A percentile compares a stretch with the other conserved stretches of the same genome.
These are phyloP conservation scores for Peromyscus aztecus DNA, from an alignment of 2,797 vertebrate genomes.

Conservation along the genomic window DNA sequence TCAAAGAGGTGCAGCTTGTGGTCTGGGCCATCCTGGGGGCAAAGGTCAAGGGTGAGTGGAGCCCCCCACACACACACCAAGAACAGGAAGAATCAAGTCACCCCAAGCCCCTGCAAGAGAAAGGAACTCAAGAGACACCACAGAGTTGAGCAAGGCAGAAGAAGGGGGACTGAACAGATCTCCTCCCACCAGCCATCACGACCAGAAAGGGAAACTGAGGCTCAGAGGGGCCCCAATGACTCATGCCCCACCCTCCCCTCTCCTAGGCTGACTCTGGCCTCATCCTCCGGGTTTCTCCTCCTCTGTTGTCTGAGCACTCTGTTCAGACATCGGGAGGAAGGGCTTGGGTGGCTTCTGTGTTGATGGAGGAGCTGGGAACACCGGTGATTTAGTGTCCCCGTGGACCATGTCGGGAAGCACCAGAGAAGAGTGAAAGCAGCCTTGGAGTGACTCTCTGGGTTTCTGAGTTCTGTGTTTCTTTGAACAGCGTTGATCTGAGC, in stretches of 20 bases:
- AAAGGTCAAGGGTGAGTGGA: fast-evolving
- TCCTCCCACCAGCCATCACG: neutral
- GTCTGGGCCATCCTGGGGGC: conserved; percentile 91
- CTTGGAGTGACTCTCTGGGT: neutral
- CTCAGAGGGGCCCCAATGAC: neutral
- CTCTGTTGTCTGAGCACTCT: neutral
- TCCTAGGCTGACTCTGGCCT: fast-evolving
- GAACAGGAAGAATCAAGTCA: neutral
- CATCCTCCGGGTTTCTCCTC: neutral
- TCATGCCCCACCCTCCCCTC: fast-evolving
- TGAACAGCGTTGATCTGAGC: neutral
- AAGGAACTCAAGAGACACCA: neutral
- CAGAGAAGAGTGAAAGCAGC: neutral
- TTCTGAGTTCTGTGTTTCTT: neutral
- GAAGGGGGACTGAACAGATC: neutral
- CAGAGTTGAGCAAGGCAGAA: neutral
- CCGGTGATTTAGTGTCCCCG: too few species aligned
- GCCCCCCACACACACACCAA: fast-evolving
- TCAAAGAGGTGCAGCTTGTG: conserved; percentile 96
- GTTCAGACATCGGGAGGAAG: neutral
- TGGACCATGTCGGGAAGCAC: fast-evolving
- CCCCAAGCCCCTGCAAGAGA: neutral
- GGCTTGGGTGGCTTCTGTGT: neutral
- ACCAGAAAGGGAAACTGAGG: neutral
- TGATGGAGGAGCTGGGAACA: neutral